Evolutionary conservation across 2,797 vertebrate genomes (phyloP), one percentile per base, ranked within the genome.

Genomic region (Neosilurus hyrtlii): DNA sequence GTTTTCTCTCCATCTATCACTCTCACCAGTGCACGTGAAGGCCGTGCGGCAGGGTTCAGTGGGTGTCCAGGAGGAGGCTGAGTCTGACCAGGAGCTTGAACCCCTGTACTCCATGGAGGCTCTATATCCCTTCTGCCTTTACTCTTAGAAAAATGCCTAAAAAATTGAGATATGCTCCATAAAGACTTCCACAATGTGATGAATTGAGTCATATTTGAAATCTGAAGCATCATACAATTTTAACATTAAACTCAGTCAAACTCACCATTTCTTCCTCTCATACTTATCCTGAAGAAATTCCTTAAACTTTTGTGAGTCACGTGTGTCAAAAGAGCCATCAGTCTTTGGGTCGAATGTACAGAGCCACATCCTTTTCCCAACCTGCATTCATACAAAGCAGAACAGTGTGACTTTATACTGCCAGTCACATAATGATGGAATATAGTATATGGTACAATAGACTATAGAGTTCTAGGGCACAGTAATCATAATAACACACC

Each of bases 271-370:
- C 87, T 96, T 96, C 89, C 96, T 96, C 90, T 97, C 96, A 2
- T 96, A 97, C 92, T 97, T 97, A 89, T 97, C 96, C 90, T 97
- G 96, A 57, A 97, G 94, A 90, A 97, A 97, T 89, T 97, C 96
- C 90, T 97, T 97, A 89, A 96, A 95, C 88, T 96, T 96, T 92
- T 96, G 96, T 16, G 95, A 95, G 89, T 97, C 96, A 81, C 95
- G 95, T 87, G 94, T 92, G 88, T 97, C 96, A 3, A 95, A 93
- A 88, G 95, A 94, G 86, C 94, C 90, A 26, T 96, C 95, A 0
- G 94, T 93, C 90, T 95, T 96, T 67, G 95, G 93, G 87, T 97
- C 96, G 81, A 95, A 96, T 18, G 94, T 93, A 83, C 96, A 96
- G 65, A 98, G 91, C 96, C 96, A 98, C 16, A 95, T 96, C 90